Base-by-base conservation (phyloP, 1,140 invertebrate species). In the Drosophila parabipectinata region DNA sequence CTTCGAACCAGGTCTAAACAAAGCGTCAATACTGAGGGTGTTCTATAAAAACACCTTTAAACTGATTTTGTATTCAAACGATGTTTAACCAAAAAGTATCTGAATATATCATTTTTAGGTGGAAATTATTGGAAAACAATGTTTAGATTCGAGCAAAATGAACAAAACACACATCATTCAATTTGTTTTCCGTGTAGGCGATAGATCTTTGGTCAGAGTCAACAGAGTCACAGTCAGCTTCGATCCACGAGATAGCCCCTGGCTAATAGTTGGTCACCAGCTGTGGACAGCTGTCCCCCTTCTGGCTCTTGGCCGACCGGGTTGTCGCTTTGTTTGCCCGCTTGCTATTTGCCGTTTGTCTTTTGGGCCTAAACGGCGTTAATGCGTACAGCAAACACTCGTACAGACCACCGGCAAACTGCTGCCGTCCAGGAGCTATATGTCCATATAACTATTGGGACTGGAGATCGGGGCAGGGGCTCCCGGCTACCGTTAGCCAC, bases 341-440 rank as follows among this genome's bases (percentile, higher is more conserved):
- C 30, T 51, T 75, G 41, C 59, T 69, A 51, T 69, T 69, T 69
- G 63, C 63, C 34, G 67, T 71, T 62, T 85, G 67, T 85, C 77
- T 73, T 69, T 64, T 74, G 57, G 34, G 74, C 64, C 73, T 77
- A 77, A 68, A 51, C 66, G 58, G 64, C 79, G 73, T 79, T 68
- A 85, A 82, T 88, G 75, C 78, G 64, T 76, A 68, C 26, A 58
- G 78, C 71, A 85, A 85, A 85, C 59, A 87, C 44, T 45, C 62
- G 82, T 51, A 59, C 21, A 39, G 79, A 87, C 82, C 82, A 67
- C 64, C 54, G 26, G 66, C 61, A 34, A 58, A 45, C 60, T 45
- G 54, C n/a, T 59, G 48, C 52, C 24, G 32, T 37, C 30, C 72
- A 57, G 71, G 53, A 75, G 72, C 51, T 52, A 45, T 18, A 10